Conservation (phyloP, 2,888 invertebrate species). For the Cenopis cana region DNA sequence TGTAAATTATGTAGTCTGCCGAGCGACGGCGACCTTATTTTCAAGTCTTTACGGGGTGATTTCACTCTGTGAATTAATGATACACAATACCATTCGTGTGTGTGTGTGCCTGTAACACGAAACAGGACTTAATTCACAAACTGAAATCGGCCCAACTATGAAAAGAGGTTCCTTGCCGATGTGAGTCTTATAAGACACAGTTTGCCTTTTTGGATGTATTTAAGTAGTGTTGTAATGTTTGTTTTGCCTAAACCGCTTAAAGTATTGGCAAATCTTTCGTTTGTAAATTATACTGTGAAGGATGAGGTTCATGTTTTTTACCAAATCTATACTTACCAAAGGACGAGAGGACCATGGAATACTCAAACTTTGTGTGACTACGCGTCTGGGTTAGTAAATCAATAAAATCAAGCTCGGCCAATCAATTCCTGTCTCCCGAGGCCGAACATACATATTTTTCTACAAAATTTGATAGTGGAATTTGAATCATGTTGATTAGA, state of each 20-base stretch:
- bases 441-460: not conserved
- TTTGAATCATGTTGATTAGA: conserved; percentile 14
- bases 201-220: conserved; percentile 22
- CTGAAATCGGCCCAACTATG: conserved; percentile 2
- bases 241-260: conserved; percentile 16
- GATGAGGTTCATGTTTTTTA: conserved; percentile 35
- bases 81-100: not conserved
- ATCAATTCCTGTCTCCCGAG: not conserved
- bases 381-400: conserved; percentile 11
- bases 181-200: conserved; percentile 12
- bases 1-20: conserved; percentile 7
- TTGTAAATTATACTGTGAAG: conserved; percentile 15
- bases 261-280: conserved; percentile 24
- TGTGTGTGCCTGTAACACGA: not conserved
- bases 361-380: conserved; percentile 16
- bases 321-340: conserved; percentile 39
- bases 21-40: conserved; percentile 7
- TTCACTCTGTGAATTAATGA: conserved; percentile 1
- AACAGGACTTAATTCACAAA: not conserved
- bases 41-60: not conserved
- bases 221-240: conserved; percentile 21
- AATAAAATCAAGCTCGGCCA: not conserved
- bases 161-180: conserved; percentile 33
- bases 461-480: conserved; percentile 22
- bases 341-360: conserved; percentile 32